A percentile compares a stretch with the other conserved stretches of the same genome.
phyloP scores from a whole-genome alignment of 2,888 invertebrate genomes.

The Philonicus albiceps region DNA sequence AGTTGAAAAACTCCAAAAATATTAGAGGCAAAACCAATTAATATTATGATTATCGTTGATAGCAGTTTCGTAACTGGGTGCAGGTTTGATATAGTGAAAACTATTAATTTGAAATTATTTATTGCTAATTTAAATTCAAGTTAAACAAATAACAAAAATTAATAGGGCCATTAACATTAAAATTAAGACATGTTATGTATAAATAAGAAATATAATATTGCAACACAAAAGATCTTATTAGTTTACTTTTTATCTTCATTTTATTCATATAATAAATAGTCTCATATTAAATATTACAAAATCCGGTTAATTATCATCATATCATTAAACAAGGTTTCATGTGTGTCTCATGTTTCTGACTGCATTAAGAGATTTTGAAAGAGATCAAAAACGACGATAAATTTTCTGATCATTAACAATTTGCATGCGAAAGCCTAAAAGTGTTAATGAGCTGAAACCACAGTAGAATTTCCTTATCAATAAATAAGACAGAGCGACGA shows the following conservation, averaged over 20 bases:
- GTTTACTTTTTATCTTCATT: background rate
- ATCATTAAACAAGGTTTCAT: background rate
- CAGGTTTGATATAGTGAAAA: too few relatives aligned
- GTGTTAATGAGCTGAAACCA: conserved; percentile 13
- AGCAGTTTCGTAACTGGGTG: too few relatives aligned
- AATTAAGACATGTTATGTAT: background rate
- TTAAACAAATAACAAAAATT: too few relatives aligned
- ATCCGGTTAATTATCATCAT: background rate
- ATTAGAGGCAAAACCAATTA: too few relatives aligned
- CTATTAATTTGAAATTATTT: too few relatives aligned
- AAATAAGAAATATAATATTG: background rate
- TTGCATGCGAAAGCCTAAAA: conserved; percentile 6
- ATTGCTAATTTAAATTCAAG: too few relatives aligned
- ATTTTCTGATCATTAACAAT: conserved; percentile 3
- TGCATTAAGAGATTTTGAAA: background rate
- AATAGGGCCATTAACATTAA: background rate
- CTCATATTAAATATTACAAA: background rate
- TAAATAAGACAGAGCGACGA: conserved; percentile 29
- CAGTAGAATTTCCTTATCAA: conserved; percentile 8
- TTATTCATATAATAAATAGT: background rate
- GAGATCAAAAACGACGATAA: background rate
- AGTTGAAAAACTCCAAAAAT: too few relatives aligned
- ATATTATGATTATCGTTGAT: too few relatives aligned
- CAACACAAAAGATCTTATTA: background rate
- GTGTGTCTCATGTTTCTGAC: background rate